Evolutionary conservation across 1,140 invertebrate species (phyloP).

Genomic region (Ostrea denselamellosa): DNA sequence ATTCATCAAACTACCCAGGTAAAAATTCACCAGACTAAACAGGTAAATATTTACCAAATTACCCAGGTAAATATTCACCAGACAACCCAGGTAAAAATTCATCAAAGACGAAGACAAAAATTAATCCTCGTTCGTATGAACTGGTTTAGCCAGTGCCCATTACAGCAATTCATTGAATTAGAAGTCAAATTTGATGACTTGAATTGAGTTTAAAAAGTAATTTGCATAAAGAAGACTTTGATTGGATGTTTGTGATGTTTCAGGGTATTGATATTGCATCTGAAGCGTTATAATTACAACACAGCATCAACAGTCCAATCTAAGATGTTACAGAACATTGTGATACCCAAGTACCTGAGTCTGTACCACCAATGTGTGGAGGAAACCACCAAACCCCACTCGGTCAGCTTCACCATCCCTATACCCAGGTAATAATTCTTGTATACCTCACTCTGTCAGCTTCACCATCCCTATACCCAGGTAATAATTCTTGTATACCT

Average conservation of each 20-base stretch:
- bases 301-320: constrained; percentile 56
- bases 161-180: no score
- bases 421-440: not conserved
- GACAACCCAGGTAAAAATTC: no score
- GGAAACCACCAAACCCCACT: constrained; percentile 60
- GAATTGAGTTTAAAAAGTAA: no score
- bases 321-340: constrained; percentile 64
- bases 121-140: no score
- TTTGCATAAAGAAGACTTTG: no score
- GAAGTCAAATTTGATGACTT: no score
- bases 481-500: not conserved
- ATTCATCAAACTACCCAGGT: constrained; percentile 73
- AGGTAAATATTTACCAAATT: no score
- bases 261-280: constrained; percentile 75
- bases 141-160: no score
- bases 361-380: constrained; percentile 64
- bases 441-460: constrained; percentile 51
- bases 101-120: no score
- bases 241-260: not conserved
- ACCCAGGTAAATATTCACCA: no score
- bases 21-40: not conserved
- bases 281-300: constrained; percentile 73
- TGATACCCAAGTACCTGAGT: constrained; percentile 63
- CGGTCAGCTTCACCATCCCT: constrained; percentile 12
- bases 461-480: not conserved